These are phyloP conservation scores for Pomatorhinus ruficollis DNA, from an alignment of 2,113 vertebrate genomes.

Conservation along the genomic window DNA sequence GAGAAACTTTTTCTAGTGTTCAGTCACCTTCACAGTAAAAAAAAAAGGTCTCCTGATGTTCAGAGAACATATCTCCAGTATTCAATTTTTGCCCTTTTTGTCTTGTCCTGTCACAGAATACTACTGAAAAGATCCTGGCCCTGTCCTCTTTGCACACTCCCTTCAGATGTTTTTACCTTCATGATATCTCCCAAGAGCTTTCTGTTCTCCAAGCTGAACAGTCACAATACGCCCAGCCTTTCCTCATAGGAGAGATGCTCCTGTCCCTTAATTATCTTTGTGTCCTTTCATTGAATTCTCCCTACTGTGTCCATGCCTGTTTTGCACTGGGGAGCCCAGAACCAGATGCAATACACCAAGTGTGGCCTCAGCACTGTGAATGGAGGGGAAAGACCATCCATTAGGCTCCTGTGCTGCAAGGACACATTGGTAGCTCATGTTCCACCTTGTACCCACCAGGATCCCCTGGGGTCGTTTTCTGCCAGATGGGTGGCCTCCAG, in stretches of 20 bases:
- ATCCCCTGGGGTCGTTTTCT: background rate
- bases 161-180: background rate
- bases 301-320: background rate
- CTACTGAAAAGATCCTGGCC: background rate
- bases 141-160: background rate
- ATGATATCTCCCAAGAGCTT: background rate
- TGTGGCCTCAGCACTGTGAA: background rate
- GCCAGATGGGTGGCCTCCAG: background rate
- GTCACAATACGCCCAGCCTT: accelerated
- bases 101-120: background rate
- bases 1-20: background rate
- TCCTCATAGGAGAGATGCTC: background rate
- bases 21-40: background rate
- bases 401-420: background rate
- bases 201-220: background rate
- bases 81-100: background rate
- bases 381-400: background rate
- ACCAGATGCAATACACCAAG: background rate
- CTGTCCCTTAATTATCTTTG: background rate
- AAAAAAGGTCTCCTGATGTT: background rate
- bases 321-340: background rate
- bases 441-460: background rate
- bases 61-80: background rate
- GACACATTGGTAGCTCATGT: background rate
- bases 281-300: background rate